Conservation (phyloP, 2,888 invertebrate species). For the Schizaphis graminum region DNA sequence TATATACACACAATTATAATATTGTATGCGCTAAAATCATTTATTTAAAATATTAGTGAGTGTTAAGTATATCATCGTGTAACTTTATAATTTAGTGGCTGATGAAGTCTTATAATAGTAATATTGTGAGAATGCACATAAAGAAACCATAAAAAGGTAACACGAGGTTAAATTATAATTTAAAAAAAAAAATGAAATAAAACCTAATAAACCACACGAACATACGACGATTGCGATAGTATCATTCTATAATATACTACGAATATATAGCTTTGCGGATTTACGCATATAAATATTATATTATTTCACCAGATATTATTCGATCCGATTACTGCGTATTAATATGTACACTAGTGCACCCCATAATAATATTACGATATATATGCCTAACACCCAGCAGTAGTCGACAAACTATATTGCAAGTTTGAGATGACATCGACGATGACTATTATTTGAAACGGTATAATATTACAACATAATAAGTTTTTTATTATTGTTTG, state of each 20-base stretch:
- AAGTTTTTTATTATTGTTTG: neutral
- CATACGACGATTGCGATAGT: neutral
- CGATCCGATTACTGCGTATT: neutral
- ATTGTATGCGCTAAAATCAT: neutral
- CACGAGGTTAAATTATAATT: slow-evolving; percentile 6
- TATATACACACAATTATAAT: neutral
- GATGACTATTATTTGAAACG: neutral
- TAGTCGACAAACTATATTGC: neutral
- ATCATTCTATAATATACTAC: neutral
- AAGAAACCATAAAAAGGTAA: slow-evolving; percentile 30
- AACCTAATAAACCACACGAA: slow-evolving; percentile 11
- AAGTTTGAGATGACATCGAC: neutral
- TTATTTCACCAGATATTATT: neutral
- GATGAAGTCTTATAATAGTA: slow-evolving; percentile 11
- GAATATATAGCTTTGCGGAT: neutral
- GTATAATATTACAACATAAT: neutral
- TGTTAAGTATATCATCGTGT: neutral
- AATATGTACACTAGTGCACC: neutral
- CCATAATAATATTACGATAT: neutral
- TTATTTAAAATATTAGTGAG: neutral
- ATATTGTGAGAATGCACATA: neutral
- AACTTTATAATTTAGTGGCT: neutral
- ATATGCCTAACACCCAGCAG: neutral
- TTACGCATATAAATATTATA: neutral
- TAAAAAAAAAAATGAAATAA: neutral